A percentile compares a stretch with the other conserved stretches of the same genome.
Conservation (phyloP, 2,113 vertebrate genomes). For the Aix galericulata region DNA sequence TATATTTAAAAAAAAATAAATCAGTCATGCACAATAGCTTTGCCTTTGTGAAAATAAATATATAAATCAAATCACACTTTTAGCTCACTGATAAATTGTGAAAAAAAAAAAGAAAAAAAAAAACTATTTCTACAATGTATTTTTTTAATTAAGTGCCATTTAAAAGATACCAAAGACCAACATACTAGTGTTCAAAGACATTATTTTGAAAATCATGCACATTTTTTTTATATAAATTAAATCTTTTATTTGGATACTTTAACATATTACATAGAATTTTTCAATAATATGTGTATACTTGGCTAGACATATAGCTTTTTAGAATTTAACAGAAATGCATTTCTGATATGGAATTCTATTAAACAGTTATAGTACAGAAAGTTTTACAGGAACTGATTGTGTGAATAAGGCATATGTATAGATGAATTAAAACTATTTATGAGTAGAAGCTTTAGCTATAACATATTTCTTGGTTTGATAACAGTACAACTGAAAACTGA, state of each 20-base stretch:
- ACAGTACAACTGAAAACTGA: not conserved
- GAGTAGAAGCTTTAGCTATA: not conserved
- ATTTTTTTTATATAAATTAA: not conserved
- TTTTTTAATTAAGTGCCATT: not conserved
- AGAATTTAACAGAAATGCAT: not conserved
- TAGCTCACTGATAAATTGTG: not conserved
- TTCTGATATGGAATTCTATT: not conserved
- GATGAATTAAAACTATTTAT: not conserved
- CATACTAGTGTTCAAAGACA: not conserved
- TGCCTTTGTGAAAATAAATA: not conserved
- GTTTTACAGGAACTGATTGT: not conserved
- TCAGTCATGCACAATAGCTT: not conserved
- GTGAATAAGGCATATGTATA: not conserved
- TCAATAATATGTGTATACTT: not conserved
- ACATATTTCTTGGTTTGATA: not conserved
- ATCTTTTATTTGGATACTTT: not conserved
- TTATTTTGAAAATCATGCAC: not conserved
- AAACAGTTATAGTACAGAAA: not conserved
- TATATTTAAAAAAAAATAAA: not conserved
- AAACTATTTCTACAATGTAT: not conserved
- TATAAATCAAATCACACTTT: not conserved
- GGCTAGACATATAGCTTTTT: not conserved
- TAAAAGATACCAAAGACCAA: not conserved
- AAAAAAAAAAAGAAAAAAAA: not conserved
- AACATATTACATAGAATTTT: not conserved